phyloP scores from a whole-genome alignment of 2,888 invertebrate species.

The Abscondita cerata region DNA sequence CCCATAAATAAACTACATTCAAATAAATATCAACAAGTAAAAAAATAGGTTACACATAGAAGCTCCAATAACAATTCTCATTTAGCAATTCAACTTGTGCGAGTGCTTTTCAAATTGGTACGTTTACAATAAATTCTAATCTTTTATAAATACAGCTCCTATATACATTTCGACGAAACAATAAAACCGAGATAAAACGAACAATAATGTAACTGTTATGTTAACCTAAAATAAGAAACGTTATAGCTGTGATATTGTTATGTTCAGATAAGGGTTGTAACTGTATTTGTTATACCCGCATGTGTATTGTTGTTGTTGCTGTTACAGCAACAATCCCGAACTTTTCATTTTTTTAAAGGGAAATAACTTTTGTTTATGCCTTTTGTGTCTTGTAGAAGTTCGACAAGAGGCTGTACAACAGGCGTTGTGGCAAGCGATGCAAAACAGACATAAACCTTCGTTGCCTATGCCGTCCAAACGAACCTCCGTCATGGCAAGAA shows the following conservation, averaged over 20 bases:
- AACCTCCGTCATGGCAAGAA: constrained; percentile 91
- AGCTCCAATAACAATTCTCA: constrained; percentile 10
- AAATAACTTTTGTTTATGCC: no score
- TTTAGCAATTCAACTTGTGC: neutral
- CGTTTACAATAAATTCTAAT: constrained; percentile 23
- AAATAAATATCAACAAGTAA: neutral
- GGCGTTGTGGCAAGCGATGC: constrained; percentile 88
- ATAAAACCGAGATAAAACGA: constrained; percentile 22
- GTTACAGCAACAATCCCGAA: neutral
- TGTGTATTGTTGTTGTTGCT: no score
- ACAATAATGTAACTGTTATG: constrained; percentile 20
- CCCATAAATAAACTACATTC: no score
- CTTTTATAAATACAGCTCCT: constrained; percentile 17
- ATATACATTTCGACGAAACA: constrained; percentile 18
- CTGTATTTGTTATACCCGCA: constrained; percentile 24
- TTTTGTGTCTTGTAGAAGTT: constrained; percentile 74
- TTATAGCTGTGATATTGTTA: constrained; percentile 12
- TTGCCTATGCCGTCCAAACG: constrained; percentile 98
- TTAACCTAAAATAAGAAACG: constrained; percentile 16
- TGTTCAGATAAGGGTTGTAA: constrained; percentile 20
- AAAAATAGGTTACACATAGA: neutral
- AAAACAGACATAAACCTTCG: constrained; percentile 91
- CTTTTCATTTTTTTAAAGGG: no score
- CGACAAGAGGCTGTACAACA: constrained; percentile 99
- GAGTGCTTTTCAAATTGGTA: constrained; percentile 11